Conservation (phyloP, 2,888 invertebrate genomes). For the Autographa gamma region DNA sequence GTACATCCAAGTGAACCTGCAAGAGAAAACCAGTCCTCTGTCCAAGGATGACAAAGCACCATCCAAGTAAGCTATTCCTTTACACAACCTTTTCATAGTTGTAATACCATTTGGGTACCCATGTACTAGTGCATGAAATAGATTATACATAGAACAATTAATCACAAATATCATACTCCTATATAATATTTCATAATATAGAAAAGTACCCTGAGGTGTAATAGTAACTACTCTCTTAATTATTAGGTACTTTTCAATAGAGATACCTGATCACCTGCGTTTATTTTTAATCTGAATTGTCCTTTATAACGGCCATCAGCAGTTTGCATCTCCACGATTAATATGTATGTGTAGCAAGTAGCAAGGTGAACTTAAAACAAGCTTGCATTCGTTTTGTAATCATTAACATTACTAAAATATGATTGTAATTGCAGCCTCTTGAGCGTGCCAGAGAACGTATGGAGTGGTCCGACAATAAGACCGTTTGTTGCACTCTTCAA, state of each 20-base stretch:
- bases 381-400: not conserved
- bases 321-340: not conserved
- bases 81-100: not conserved
- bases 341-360: not conserved
- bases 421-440: slow-evolving; percentile 88
- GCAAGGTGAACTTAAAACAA: not conserved
- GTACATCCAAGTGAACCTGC: slow-evolving; percentile 92
- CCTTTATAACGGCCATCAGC: slow-evolving; percentile 4
- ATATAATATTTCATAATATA: too few relatives aligned
- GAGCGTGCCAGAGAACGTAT: slow-evolving; percentile 90
- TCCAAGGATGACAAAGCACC: slow-evolving; percentile 92
- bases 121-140: too few relatives aligned
- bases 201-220: too few relatives aligned
- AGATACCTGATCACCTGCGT: too few relatives aligned
- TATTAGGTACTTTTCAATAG: too few relatives aligned
- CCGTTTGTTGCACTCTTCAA: slow-evolving; percentile 92
- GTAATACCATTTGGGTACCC: too few relatives aligned
- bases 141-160: too few relatives aligned
- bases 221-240: too few relatives aligned
- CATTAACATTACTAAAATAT: slow-evolving; percentile 5
- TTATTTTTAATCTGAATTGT: not conserved
- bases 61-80: slow-evolving; percentile 89
- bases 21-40: slow-evolving; percentile 92
- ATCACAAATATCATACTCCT: too few relatives aligned
- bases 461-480: slow-evolving; percentile 91